Conservation (phyloP, 1,140 invertebrate species). For the Thaumetopoea pityocampa region DNA sequence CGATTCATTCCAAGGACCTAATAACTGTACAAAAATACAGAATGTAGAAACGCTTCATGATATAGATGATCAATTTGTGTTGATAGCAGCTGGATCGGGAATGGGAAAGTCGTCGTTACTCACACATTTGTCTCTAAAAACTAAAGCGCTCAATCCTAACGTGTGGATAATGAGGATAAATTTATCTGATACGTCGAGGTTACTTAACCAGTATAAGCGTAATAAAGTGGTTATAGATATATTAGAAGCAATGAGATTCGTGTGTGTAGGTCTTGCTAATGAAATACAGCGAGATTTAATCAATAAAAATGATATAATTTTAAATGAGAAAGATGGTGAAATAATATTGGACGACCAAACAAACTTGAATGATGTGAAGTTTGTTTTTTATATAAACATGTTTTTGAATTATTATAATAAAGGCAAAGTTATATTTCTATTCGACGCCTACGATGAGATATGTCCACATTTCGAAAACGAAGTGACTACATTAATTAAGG, state of each 20-base stretch:
- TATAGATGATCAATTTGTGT: background rate
- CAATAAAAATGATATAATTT: background rate
- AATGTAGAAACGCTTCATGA: background rate
- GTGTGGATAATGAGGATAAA: slow-evolving; percentile 9
- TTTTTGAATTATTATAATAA: slow-evolving; percentile 5
- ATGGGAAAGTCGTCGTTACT: slow-evolving; percentile 15
- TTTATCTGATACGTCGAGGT: background rate
- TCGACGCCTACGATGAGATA: slow-evolving; percentile 8
- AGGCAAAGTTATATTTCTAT: background rate
- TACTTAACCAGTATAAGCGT: slow-evolving; percentile 1
- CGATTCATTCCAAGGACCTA: too few relatives aligned
- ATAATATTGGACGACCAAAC: too few relatives aligned
- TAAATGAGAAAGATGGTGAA: too few relatives aligned
- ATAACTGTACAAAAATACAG: background rate
- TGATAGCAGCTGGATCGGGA: slow-evolving; percentile 2
- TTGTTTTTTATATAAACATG: slow-evolving; percentile 8
- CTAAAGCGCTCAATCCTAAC: background rate
- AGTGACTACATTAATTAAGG: slow-evolving; percentile 1
- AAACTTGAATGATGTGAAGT: background rate
- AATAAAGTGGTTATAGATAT: background rate
- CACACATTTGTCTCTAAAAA: slow-evolving; percentile 8
- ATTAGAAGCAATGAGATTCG: slow-evolving; percentile 3
- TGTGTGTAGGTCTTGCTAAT: slow-evolving; percentile 7
- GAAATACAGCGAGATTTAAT: background rate
- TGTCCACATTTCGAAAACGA: slow-evolving; percentile 6